Percentiles rank a stretch among this genome's conserved stretches.
Conservation (phyloP, 2,888 invertebrate genomes). For the Drosophila leonis region DNA sequence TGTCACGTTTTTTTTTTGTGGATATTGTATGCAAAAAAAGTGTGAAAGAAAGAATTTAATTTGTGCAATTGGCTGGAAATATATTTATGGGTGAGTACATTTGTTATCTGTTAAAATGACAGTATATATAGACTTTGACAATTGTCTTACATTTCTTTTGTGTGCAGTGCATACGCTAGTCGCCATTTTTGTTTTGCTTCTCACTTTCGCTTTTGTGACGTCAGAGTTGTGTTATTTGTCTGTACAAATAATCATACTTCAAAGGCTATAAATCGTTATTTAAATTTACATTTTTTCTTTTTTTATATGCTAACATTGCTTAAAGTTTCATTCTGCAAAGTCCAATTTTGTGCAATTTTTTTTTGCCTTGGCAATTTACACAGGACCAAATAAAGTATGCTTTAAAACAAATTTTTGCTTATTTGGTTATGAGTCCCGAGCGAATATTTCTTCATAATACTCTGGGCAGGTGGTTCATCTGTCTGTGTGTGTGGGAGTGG, state of each 20-base stretch:
- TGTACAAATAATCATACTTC: conserved; percentile 77
- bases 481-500: conserved; percentile 30
- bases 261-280: conserved; percentile 83
- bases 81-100: background rate
- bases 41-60: background rate
- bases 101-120: background rate
- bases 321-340: conserved; percentile 71
- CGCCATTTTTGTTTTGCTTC: background rate
- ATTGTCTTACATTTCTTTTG: background rate
- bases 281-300: conserved; percentile 74
- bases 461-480: conserved; percentile 24
- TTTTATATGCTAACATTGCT: conserved; percentile 50
- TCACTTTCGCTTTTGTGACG: conserved; percentile 24
- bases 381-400: conserved; percentile 56
- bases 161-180: conserved; percentile 30
- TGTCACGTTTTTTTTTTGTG: background rate
- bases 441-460: conserved; percentile 64
- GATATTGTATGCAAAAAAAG: background rate
- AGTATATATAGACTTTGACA: background rate
- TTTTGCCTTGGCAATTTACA: conserved; percentile 53
- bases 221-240: conserved; percentile 41
- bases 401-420: conserved; percentile 63
- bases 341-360: conserved; percentile 34
- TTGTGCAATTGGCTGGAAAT: background rate
- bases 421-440: conserved; percentile 74